Conservation (phyloP, 2,888 invertebrate genomes). For the Gastracanthus pulcherrimus region DNA sequence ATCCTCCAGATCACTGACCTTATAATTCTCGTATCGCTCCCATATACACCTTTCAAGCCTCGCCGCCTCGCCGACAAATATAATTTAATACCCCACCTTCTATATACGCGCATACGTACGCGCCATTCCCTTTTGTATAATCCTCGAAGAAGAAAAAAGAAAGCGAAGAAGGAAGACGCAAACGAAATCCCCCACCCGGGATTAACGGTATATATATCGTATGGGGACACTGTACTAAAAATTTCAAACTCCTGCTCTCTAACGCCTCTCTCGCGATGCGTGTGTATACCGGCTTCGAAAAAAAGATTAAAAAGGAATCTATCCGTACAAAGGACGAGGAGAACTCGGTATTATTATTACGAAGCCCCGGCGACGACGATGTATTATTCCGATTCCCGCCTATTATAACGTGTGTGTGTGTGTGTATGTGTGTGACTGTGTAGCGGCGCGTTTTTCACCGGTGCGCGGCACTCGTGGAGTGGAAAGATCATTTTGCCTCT, state of each 20-base stretch:
- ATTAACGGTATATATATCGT: slow-evolving; percentile 47
- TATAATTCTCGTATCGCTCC: slow-evolving; percentile 41
- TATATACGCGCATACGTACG: no score
- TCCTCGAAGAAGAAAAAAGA: slow-evolving; percentile 1
- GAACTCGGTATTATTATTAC: slow-evolving; percentile 32
- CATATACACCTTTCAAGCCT: background rate
- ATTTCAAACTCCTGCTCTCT: slow-evolving; percentile 36
- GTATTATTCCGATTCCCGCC: slow-evolving; percentile 17
- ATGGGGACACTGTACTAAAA: slow-evolving; percentile 5
- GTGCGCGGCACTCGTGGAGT: background rate
- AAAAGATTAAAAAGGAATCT: slow-evolving; percentile 28
- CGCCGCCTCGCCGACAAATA: slow-evolving; percentile 42
- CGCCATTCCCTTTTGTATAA: slow-evolving; percentile 20
- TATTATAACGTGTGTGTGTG: background rate
- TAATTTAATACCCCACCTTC: slow-evolving; percentile 47
- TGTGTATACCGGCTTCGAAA: background rate
- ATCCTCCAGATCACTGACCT: slow-evolving; percentile 35
- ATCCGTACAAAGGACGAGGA: slow-evolving; percentile 4
- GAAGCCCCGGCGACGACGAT: background rate
- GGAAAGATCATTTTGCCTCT: slow-evolving; percentile 31
- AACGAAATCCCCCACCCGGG: slow-evolving; percentile 31
- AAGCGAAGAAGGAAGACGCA: background rate
- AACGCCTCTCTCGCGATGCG: background rate
- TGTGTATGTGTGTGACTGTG: background rate
- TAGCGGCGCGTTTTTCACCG: background rate